Evolutionary conservation across 2,113 vertebrate species (phyloP), one percentile per base, ranked within the genome.

Genomic region (Tragelaphus strepsiceros): DNA sequence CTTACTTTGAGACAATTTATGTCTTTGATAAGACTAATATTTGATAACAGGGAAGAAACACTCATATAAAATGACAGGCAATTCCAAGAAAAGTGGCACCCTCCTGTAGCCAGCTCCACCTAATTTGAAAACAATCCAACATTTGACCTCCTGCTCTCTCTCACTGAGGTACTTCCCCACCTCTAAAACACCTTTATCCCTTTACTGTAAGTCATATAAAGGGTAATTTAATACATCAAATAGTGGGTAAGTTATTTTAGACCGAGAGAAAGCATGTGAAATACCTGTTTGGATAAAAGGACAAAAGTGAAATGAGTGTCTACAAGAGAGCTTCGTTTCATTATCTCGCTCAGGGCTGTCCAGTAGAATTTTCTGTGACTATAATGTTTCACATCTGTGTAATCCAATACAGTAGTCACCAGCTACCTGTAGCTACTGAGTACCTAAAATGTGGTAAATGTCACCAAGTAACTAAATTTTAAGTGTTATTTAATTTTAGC

Each of bases 11-110:
- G 22, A 35, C 77, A 67, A n/a, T 81, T 88, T 53, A 53, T 61
- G 78, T 26, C 54, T 94, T 92, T 91, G 88, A 3, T 61, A 94
- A 46, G 80, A 91, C 62, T 98, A 99, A 98, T 98, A 98, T 98
- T 98, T 98, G 82, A 51, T 89, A 97, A 96, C 0, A 93, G 89
- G 94, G 86, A 98, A 97, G 92, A 80, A 15, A 35, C 46, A 86
- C 49, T 93, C 46, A 82, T n/a, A 88, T 19, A 90, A 53, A 97
- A 51, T 28, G 77, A 80, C n/a, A 92, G 49, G 89, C 6, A 83
- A 82, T 97, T 97, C 96, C 90, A 14, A 90, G 94, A 82, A 94
- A 93, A 95, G 62, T 80, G 16, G 8, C 0, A 24, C 17, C 67
- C 62, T 56, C 24, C 1, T 6, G 49, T 35, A 32, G 35, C 51